A percentile compares a stretch with the other conserved stretches of the same genome.
Evolutionary conservation across 2,888 invertebrate genomes (phyloP).

Genomic region (Carabus problematicus): DNA sequence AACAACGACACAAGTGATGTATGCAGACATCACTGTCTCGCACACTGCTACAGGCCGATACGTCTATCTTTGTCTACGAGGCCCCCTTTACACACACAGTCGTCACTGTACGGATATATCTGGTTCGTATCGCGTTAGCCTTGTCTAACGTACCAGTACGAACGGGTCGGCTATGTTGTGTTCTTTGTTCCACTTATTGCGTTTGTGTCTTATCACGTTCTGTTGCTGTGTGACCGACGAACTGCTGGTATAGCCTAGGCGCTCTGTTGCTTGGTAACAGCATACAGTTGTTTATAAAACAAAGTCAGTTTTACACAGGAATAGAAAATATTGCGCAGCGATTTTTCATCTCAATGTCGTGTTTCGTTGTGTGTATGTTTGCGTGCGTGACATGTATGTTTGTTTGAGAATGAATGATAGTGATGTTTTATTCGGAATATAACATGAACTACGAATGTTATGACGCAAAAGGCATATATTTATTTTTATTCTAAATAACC

Average conservation of each 20-base stretch:
- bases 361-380: background rate
- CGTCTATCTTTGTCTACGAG: conserved; percentile 11
- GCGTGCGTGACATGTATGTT: too few species aligned
- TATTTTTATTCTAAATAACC: too few species aligned
- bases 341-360: background rate
- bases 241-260: conserved; percentile 30
- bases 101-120: conserved; percentile 20
- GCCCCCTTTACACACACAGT: conserved; percentile 3
- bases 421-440: too few species aligned
- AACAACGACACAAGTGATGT: conserved; percentile 26
- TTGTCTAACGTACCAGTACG: background rate
- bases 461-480: too few species aligned
- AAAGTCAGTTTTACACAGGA: conserved; percentile 21
- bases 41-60: background rate
- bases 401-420: too few species aligned
- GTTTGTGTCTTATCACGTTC: conserved; percentile 15
- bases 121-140: conserved; percentile 26
- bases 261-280: conserved; percentile 34
- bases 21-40: conserved; percentile 3
- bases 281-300: conserved; percentile 33
- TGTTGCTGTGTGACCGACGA: conserved; percentile 30
- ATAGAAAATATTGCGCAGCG: background rate
- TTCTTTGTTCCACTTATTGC: conserved; percentile 16
- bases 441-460: too few species aligned
- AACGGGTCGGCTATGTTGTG: background rate